Evolutionary conservation across 2,888 invertebrate species (phyloP), one percentile per base, ranked within the genome.

Genomic region (Odontomyia ornata): DNA sequence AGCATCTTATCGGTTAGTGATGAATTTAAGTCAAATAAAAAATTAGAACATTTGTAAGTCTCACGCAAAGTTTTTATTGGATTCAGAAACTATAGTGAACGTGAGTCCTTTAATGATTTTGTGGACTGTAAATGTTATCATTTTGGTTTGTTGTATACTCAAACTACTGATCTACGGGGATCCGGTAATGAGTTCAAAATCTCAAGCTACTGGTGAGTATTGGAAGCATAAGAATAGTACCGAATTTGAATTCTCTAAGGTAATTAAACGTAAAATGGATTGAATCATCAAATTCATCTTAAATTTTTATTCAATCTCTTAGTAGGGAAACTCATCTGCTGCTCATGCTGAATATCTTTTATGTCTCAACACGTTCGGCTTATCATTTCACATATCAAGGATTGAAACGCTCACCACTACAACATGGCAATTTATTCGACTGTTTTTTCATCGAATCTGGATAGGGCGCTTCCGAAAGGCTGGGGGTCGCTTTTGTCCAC

Each of bases 121-220:
- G 7, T 86, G 85, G 85, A 81, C 82, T 0, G 47, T 85, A 46
- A 86, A 86, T 78, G 79, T 85, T 23, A 69, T 83, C 4, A 78
- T 87, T 1, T 82, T 85, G 76, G 89, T 91, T 15, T 90, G 92
- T 71, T 95, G 97, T 82, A 88, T 97, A 79, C 88, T 95, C 1
- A 94, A 95, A 84, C 88, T 96, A 79, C 88, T 96, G 79, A 92
- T 97, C 0, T 96, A 96, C 84, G 96, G n/a, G n/a, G n/a, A n/a
- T n/a, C n/a, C n/a, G n/a, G n/a, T n/a, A n/a, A n/a, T n/a, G n/a
- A n/a, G n/a, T n/a, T n/a, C n/a, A n/a, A n/a, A n/a, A n/a, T n/a
- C n/a, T n/a, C n/a, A n/a, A n/a, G n/a, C n/a, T n/a, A n/a, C n/a
- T n/a, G n/a, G n/a, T n/a, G n/a, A n/a, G n/a, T n/a, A n/a, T n/a